Conservation (phyloP, 2,888 invertebrate species). For the Andricus quercusramuli region DNA sequence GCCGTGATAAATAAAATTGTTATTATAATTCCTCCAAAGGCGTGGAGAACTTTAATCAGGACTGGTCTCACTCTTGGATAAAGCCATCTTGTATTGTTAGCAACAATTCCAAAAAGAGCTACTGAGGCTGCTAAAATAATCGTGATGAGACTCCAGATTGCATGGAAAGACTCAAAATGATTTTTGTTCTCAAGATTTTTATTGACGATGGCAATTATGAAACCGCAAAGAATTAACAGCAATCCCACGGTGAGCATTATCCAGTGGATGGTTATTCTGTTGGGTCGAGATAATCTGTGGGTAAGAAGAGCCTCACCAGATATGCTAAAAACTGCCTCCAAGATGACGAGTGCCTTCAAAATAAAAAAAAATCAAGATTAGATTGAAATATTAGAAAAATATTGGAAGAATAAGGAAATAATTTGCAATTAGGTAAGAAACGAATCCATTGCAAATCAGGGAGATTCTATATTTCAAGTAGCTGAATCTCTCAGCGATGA, state of each 20-base stretch:
- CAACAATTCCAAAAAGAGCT: constrained; percentile 67
- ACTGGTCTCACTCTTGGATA: constrained; percentile 70
- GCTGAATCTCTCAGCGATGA: too few relatives aligned
- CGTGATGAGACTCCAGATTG: constrained; percentile 67
- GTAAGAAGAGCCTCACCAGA: constrained; percentile 71
- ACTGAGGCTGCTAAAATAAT: constrained; percentile 63
- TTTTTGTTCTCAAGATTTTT: constrained; percentile 57
- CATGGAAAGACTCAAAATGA: constrained; percentile 69
- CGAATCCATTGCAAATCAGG: too few relatives aligned
- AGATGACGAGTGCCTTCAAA: constrained; percentile 4
- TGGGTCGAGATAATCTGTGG: constrained; percentile 61
- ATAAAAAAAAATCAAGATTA: not conserved
- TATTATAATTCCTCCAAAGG: constrained; percentile 66
- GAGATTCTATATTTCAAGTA: too few relatives aligned
- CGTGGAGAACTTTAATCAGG: constrained; percentile 70
- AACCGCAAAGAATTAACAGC: constrained; percentile 62
- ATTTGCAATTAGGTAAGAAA: not conserved
- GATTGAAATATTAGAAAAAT: not conserved
- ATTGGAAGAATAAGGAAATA: not conserved
- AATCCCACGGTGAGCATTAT: constrained; percentile 68
- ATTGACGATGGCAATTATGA: constrained; percentile 67
- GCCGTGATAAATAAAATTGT: constrained; percentile 68
- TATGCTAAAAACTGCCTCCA: constrained; percentile 69
- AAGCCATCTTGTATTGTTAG: constrained; percentile 71
- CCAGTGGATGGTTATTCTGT: constrained; percentile 72